Evolutionary conservation across 2,888 invertebrate genomes (phyloP), one percentile per base, ranked within the genome.

Genomic region (Idaea biselata): DNA sequence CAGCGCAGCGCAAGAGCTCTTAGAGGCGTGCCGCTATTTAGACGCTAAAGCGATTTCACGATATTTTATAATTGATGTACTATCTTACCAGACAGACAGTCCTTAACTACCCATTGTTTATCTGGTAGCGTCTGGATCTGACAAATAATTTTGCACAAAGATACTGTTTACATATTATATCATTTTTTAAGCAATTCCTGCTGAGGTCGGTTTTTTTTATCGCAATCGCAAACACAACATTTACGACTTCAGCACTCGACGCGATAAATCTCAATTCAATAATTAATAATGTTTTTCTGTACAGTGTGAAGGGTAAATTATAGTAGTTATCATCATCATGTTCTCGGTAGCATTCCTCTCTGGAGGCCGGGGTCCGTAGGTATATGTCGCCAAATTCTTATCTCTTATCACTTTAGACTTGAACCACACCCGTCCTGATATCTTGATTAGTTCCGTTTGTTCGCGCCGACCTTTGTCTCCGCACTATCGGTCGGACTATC

Each of bases 381-480:
- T 25, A 3, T 25, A 25, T 25, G 25, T 44, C 7, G 33, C 33
- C 14, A 11, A 6, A 11, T 33, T 33, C 8, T 44, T 11, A 14
- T 44, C 44, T 8, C 44, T 44, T 44, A 3, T 44, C 18, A 31
- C 53, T 18, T 18, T 16, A 58, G n/a, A 8, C 71, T 78, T 72
- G 63, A 56, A 18, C 70, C 69, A 33, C 53, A 55, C 64, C 18
- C 60, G 44, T 44, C 58, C 69, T 79, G 80, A 83, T 85, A 84
- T 87, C 88, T 88, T 87, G 88, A 88, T 87, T 78, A 81, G 73
- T 66, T 58, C 66, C 71, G 80, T 87, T 84, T 85, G 87, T 86
- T 76, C 73, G 73, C 73, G 66, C 83, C 84, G 85, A 80, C 86
- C 85, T 86, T 87, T 88, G 88, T 88, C 87, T 83, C 79, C 84